phyloP scores from a whole-genome alignment of 2,113 vertebrate species.

The Elaphurus davidianus region DNA sequence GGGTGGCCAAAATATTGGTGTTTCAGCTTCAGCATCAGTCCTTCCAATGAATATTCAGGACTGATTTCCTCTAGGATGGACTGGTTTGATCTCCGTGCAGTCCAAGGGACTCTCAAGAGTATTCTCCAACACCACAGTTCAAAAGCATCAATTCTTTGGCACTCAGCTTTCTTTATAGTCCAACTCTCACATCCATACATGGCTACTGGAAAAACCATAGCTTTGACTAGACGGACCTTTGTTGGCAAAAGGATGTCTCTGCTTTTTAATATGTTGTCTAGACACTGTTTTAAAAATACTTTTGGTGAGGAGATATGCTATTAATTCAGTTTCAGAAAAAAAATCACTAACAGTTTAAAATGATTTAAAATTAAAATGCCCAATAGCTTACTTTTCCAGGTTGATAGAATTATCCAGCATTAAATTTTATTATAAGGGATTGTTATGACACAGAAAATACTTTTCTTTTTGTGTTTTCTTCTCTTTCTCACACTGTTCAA shows the following conservation, averaged over 20 bases:
- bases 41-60: background rate
- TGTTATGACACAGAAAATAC: background rate
- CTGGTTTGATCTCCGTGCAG: background rate
- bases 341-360: background rate
- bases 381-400: slow-evolving; percentile 15
- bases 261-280: background rate
- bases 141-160: background rate
- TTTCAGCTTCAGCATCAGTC: background rate
- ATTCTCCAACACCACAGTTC: background rate
- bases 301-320: background rate
- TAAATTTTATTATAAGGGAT: background rate
- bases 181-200: background rate
- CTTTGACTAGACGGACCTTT: background rate
- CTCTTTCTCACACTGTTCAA: background rate
- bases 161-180: background rate
- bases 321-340: background rate
- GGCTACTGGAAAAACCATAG: background rate
- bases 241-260: background rate
- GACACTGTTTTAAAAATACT: background rate
- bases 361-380: slow-evolving; percentile 17
- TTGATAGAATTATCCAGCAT: background rate
- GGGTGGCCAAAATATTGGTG: background rate
- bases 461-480: background rate
- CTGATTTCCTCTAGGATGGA: background rate
- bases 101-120: background rate